Evolutionary conservation across 1,140 invertebrate species (phyloP).

Genomic region (Aphelinus atriplicis): DNA sequence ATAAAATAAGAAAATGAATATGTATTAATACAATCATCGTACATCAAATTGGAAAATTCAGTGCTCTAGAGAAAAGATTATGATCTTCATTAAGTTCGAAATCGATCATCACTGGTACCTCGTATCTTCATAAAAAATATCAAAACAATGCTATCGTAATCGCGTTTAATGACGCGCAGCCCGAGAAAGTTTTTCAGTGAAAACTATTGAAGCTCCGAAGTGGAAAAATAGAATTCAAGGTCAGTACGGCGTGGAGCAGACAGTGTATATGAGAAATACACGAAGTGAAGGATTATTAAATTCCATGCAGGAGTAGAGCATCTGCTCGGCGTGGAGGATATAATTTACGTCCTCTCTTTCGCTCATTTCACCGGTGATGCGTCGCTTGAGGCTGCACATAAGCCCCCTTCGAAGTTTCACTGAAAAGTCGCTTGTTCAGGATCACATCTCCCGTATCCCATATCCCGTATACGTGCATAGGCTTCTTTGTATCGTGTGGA

Average conservation of each 20-base stretch:
- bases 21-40: too few species aligned
- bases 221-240: slow-evolving; percentile 40
- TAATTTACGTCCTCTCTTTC: slow-evolving; percentile 34
- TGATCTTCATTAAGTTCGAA: too few species aligned
- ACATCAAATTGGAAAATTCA: too few species aligned
- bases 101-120: too few species aligned
- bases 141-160: too few species aligned
- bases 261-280: not conserved
- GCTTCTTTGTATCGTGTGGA: slow-evolving; percentile 7
- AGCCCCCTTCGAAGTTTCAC: slow-evolving; percentile 59
- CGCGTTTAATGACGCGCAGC: not conserved
- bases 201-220: slow-evolving; percentile 19
- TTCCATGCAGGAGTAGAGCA: slow-evolving; percentile 17
- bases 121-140: too few species aligned
- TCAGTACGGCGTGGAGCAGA: slow-evolving; percentile 5
- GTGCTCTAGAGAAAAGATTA: too few species aligned
- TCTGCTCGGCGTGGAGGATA: slow-evolving; percentile 29
- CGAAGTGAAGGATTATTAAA: slow-evolving; percentile 11
- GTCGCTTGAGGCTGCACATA: slow-evolving; percentile 12
- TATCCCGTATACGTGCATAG: slow-evolving; percentile 8
- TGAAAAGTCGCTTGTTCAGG: slow-evolving; percentile 37
- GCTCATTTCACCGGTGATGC: slow-evolving; percentile 7
- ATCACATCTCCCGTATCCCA: slow-evolving; percentile 1
- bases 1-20: too few species aligned
- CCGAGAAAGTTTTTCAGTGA: slow-evolving; percentile 3